These are phyloP conservation scores for Maccullochella peelii DNA, from an alignment of 2,113 vertebrate species.

Conservation along the genomic window DNA sequence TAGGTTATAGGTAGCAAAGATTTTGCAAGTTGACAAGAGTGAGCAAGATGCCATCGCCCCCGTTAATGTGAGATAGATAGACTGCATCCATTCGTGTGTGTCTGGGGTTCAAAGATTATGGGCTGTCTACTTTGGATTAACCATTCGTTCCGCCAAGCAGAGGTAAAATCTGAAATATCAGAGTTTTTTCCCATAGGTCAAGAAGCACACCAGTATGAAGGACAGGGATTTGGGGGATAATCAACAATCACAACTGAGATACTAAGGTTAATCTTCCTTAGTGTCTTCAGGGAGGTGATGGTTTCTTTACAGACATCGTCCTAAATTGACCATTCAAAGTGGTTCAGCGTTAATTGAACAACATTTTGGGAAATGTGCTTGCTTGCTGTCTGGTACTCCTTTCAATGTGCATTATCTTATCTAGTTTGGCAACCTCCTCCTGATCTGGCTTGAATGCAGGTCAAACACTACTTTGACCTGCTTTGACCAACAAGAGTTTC, in stretches of 20 bases:
- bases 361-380: constrained; percentile 5
- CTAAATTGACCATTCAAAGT: constrained; percentile 58
- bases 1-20: constrained; percentile 74
- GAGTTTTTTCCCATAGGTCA: constrained; percentile 82
- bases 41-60: neutral
- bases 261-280: constrained; percentile 89
- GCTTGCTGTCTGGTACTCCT: neutral
- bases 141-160: constrained; percentile 91
- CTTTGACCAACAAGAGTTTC: neutral
- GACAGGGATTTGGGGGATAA: constrained; percentile 82
- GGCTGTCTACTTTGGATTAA: constrained; percentile 84
- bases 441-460: neutral
- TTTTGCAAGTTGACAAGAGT: neutral
- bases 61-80: neutral
- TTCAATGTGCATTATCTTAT: neutral
- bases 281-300: constrained; percentile 89
- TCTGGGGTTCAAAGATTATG: neutral
- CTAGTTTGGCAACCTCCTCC: neutral
- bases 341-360: neutral
- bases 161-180: constrained; percentile 86
- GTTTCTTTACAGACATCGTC: constrained; percentile 94
- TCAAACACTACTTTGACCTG: neutral
- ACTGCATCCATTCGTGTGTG: neutral
- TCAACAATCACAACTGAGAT: constrained; percentile 81
- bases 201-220: constrained; percentile 87